A percentile compares a stretch with the other conserved stretches of the same genome.
These are phyloP conservation scores for Pecten maximus DNA, from an alignment of 2,888 invertebrate genomes.

Conservation along the genomic window DNA sequence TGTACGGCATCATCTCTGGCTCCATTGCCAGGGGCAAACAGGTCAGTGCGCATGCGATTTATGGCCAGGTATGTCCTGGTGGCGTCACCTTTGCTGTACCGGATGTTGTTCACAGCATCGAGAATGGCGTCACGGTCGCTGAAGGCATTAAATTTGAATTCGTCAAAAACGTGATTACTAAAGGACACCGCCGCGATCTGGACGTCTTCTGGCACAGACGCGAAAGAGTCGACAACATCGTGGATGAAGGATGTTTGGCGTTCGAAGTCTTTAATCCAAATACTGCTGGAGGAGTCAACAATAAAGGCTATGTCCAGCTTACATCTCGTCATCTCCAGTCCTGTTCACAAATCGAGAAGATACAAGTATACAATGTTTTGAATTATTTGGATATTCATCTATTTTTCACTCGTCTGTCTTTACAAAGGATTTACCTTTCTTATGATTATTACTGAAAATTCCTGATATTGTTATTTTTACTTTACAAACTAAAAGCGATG, in stretches of 20 bases:
- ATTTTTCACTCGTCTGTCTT: too few relatives aligned
- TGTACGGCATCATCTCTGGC: slow-evolving; percentile 45
- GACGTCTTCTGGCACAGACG: slow-evolving; percentile 39
- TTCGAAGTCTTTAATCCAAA: slow-evolving; percentile 44
- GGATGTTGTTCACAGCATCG: slow-evolving; percentile 39
- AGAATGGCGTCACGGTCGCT: slow-evolving; percentile 38
- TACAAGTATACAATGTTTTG: too few relatives aligned
- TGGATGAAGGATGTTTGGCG: slow-evolving; percentile 44
- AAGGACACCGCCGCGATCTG: slow-evolving; percentile 49
- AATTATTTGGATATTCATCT: too few relatives aligned
- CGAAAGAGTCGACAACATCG: slow-evolving; percentile 41
- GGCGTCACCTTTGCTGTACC: slow-evolving; percentile 45
- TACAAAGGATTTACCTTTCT: too few relatives aligned
- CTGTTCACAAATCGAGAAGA: background rate
- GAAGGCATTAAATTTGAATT: slow-evolving; percentile 48
- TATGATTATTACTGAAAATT: too few relatives aligned
- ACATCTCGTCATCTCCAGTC: background rate
- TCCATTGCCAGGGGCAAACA: slow-evolving; percentile 48
- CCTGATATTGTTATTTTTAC: too few relatives aligned
- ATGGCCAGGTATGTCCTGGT: slow-evolving; percentile 51
- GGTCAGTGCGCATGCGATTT: slow-evolving; percentile 31
- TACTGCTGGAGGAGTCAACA: slow-evolving; percentile 53
- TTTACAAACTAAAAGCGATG: too few relatives aligned
- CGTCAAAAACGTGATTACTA: slow-evolving; percentile 43
- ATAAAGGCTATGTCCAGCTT: slow-evolving; percentile 51